These are phyloP conservation scores for Meloe dianella DNA, from an alignment of 2,888 invertebrate genomes.

Conservation along the genomic window DNA sequence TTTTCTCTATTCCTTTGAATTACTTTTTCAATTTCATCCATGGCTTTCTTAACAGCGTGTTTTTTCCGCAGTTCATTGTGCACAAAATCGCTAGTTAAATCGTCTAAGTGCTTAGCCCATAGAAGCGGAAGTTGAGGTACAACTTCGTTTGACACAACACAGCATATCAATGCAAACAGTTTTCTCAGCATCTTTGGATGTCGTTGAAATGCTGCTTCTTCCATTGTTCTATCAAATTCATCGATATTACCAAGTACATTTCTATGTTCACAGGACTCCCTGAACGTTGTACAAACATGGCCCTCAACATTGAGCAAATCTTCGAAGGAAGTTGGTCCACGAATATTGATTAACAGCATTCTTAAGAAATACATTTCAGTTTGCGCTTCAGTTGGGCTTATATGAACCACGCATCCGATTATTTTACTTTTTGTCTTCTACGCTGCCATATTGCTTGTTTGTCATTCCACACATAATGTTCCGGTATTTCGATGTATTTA, in stretches of 20 bases:
- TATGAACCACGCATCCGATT: conserved; percentile 21
- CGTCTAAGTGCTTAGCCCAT: neutral
- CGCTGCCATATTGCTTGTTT: conserved; percentile 6
- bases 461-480: conserved; percentile 25
- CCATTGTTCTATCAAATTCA: conserved; percentile 41
- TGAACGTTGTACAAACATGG: conserved; percentile 40
- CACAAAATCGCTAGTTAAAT: too few species aligned
- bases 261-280: conserved; percentile 23
- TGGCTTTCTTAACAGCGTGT: too few species aligned
- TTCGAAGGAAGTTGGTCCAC: conserved; percentile 28
- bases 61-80: too few species aligned
- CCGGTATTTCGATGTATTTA: conserved; percentile 41
- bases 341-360: too few species aligned
- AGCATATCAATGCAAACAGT: conserved; percentile 41
- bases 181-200: conserved; percentile 45
- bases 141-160: neutral
- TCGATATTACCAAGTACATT: conserved; percentile 47
- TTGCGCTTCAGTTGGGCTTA: conserved; percentile 25
- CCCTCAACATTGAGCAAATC: conserved; percentile 41
- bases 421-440: conserved; percentile 14
- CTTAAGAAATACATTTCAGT: conserved; percentile 33
- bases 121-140: conserved; percentile 1
- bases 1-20: too few species aligned
- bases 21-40: too few species aligned
- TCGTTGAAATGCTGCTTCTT: conserved; percentile 39